Percentiles rank a stretch among this genome's conserved stretches.
These are phyloP conservation scores for Crenuchus spilurus DNA, from an alignment of 2,797 vertebrate genomes.

Conservation along the genomic window DNA sequence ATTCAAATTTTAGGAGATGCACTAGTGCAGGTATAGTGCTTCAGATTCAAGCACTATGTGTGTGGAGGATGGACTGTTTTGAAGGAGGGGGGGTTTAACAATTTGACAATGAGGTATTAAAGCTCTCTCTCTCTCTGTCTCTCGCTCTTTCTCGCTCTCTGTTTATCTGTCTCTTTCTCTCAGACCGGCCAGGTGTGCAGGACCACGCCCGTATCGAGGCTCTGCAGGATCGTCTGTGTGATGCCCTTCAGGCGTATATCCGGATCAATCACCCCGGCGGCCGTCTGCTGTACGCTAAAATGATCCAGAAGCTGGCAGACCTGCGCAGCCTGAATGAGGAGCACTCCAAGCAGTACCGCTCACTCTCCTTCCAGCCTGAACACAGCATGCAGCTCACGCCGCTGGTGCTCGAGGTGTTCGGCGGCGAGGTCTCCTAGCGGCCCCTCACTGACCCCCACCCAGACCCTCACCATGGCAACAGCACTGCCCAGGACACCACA, in stretches of 20 bases:
- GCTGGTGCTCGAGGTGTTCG: conserved; percentile 87
- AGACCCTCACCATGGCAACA: neutral
- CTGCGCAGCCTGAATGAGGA: conserved; percentile 95
- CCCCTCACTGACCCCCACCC: conserved; percentile 55
- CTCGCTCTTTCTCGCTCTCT: conserved; percentile 1
- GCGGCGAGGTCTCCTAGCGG: conserved; percentile 85
- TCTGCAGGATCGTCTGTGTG: conserved; percentile 90
- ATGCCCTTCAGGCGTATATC: conserved; percentile 84
- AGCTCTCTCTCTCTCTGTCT: neutral
- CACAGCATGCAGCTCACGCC: conserved; percentile 95
- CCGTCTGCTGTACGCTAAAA: conserved; percentile 92
- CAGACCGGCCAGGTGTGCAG: conserved; percentile 84
- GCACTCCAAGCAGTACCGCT: conserved; percentile 95
- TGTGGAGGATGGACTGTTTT: no score
- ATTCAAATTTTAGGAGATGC: no score
- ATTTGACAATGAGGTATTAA: no score
- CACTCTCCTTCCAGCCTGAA: conserved; percentile 86
- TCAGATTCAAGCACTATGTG: no score
- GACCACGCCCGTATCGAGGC: conserved; percentile 86
- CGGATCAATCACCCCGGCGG: conserved; percentile 86
- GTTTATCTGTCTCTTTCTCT: neutral
- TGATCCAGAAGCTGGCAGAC: conserved; percentile 97
- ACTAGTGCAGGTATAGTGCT: no score
- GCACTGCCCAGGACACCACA: neutral
- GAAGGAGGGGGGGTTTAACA: no score